Conservation (phyloP, 2,797 vertebrate species). For the Mormyrus proboscirostris region DNA sequence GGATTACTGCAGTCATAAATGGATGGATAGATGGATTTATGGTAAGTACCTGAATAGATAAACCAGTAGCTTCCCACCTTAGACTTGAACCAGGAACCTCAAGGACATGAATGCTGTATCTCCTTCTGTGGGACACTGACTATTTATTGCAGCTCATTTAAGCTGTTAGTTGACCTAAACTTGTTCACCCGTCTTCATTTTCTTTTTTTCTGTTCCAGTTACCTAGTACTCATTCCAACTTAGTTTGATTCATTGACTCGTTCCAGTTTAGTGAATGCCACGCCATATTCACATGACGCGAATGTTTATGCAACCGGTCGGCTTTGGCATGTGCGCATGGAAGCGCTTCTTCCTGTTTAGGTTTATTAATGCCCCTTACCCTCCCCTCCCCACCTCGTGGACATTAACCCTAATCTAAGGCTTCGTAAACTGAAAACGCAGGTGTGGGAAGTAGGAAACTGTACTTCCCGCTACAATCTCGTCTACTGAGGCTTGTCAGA, state of each 20-base stretch:
- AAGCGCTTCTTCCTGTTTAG: not conserved
- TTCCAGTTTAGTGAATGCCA: not conserved
- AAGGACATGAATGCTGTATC: not conserved
- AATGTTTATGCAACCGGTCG: not conserved
- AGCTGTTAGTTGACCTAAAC: not conserved
- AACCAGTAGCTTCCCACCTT: not conserved
- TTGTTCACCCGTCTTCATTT: not conserved
- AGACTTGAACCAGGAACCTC: not conserved
- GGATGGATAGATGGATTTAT: not conserved
- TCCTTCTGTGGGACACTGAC: not conserved
- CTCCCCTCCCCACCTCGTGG: not conserved
- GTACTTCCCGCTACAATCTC: not conserved
- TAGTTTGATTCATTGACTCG: not conserved
- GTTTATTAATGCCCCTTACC: not conserved
- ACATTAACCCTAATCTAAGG: not conserved
- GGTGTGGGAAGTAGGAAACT: not conserved
- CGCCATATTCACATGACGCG: not conserved
- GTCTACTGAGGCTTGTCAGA: not conserved
- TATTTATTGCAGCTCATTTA: not conserved
- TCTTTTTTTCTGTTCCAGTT: not conserved
- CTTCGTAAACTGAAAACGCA: not conserved
- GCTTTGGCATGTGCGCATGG: not conserved
- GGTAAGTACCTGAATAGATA: not conserved
- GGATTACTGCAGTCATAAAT: not conserved
- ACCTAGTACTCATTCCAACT: not conserved